phyloP scores from a whole-genome alignment of 2,888 invertebrate genomes.

The Dolomedes plantarius region DNA sequence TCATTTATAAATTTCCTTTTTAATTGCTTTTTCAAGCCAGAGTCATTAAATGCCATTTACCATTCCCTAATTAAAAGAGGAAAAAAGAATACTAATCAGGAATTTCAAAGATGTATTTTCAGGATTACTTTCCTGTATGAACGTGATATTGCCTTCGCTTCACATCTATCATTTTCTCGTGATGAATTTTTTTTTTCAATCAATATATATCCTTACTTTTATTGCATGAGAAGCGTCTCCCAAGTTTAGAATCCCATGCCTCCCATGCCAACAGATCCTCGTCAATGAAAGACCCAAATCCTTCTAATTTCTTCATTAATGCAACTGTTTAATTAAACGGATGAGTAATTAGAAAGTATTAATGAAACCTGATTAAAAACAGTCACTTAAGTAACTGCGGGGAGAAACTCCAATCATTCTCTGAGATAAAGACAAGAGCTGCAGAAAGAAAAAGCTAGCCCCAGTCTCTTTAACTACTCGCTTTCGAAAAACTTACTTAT shows the following conservation, averaged over 20 bases:
- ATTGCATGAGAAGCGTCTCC: background rate
- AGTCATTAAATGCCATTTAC: background rate
- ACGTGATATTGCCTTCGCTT: background rate
- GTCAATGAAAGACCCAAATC: background rate
- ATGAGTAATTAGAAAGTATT: constrained; percentile 1
- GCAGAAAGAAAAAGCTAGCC: no score
- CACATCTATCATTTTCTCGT: background rate
- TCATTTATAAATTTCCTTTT: no score
- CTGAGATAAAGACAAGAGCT: background rate
- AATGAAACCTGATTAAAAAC: background rate
- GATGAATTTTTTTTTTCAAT: background rate
- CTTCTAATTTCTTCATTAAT: constrained; percentile 14
- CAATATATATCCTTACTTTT: background rate
- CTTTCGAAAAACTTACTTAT: no score
- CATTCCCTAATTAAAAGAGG: background rate
- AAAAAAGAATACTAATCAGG: background rate
- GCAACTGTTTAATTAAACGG: constrained; percentile 5
- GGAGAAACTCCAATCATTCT: background rate
- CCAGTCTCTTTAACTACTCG: no score
- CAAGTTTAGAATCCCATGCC: background rate
- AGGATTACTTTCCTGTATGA: background rate
- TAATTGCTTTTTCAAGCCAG: no score
- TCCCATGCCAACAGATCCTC: background rate
- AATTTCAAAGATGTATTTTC: background rate
- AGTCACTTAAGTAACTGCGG: background rate